phyloP scores from a whole-genome alignment of 1,140 invertebrate species.

The Neotoxoptera formosana region DNA sequence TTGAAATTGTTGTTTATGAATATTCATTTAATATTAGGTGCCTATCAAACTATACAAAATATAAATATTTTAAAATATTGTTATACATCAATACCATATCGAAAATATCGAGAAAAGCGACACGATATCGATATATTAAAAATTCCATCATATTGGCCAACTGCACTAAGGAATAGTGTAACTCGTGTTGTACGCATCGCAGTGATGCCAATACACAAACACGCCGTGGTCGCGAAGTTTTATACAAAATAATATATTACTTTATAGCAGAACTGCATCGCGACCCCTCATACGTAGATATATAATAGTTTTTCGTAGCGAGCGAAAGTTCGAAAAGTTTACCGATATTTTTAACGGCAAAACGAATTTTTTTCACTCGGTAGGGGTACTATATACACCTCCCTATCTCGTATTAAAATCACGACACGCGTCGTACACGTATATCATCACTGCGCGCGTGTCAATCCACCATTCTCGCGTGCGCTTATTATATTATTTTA shows the following conservation, averaged over 20 bases:
- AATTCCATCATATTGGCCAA: no score
- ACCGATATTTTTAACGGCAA: not conserved
- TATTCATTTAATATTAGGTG: no score
- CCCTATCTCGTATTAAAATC: not conserved
- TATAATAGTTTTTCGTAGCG: not conserved
- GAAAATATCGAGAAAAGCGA: no score
- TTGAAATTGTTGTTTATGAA: no score
- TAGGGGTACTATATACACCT: conserved; percentile 1
- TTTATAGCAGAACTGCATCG: not conserved
- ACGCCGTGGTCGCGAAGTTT: not conserved
- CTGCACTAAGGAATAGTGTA: no score
- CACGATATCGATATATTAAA: no score
- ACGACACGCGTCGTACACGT: not conserved
- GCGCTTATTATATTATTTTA: not conserved
- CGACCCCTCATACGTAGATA: not conserved
- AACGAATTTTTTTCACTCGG: not conserved
- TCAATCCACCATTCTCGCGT: not conserved
- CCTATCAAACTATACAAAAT: no score
- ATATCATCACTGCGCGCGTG: not conserved
- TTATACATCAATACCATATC: no score
- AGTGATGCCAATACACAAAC: not conserved
- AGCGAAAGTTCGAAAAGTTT: not conserved
- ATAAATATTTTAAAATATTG: no score
- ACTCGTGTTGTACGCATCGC: no score
- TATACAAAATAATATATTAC: no score